Evolutionary conservation across 64 coral and sea anemone genomes (phyloP), one percentile per base, ranked within the genome.

Genomic region (Hydrozoanthus tunicans): DNA sequence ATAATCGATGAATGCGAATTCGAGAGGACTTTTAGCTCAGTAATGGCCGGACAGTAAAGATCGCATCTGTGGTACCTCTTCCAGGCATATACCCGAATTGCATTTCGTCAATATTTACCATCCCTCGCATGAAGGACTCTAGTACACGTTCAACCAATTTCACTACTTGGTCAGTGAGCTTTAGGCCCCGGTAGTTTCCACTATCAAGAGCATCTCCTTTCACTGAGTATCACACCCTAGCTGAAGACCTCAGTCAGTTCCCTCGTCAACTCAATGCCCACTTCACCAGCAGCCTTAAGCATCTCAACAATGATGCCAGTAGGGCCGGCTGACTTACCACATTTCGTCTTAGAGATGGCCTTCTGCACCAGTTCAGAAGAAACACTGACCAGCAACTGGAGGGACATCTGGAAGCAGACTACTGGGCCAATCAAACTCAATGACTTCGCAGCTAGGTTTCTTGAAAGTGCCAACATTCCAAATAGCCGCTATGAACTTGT

Each of bases 31-130:
- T 63, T 63, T 63, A 2, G 61, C 61, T 63, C 61, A 63, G 61
- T 2, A 63, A 63, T 63, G 0, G 61, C 61, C 2, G 61, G 61
- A 2, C 61, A 63, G 61, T 74, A 89, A 89, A 89, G 13, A 76
- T 26, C 13, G 70, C 86, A 89, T 89, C 86, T 43, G 65, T 70
- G 20, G 83, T 86, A 58, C 52, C 53, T 58, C 23, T 70, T 1
- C 71, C 86, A 15, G 51, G 62, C 86, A 74, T 86, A 75, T 76
- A 89, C 56, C 86, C 86, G 59, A 89, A 77, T 51, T 89, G 70
- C 70, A 56, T 74, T 25, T 59, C 70, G 77, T 43, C 54, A 6
- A 89, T 20, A 55, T 77, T 65, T 70, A 86, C 25, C 63, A 51
- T 2, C 53, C 24, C 17, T 56, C 89, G 53, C 14, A 79, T 15